Evolutionary conservation across 2,797 vertebrate species (phyloP), one percentile per base, ranked within the genome.

Genomic region (Spondyliosoma cantharus): DNA sequence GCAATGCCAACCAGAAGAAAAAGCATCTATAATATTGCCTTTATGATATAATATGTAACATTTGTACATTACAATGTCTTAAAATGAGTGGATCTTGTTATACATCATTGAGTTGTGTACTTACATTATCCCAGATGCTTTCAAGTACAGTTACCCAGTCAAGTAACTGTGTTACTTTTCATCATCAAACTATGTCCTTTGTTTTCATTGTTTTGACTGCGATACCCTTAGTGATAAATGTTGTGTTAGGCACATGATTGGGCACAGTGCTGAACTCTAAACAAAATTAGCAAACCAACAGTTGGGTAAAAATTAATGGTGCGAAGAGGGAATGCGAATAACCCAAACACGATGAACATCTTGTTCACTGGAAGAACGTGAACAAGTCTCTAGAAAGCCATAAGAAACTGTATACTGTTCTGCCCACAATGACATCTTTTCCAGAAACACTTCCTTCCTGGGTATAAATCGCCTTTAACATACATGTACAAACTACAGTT

Each of bases 391-490:
- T 70, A 1, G 20, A 66, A 49, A 32, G 65, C 24, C 32, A 6
- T 20, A 2, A 45, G 49, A 79, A 78, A 77, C 53, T 15, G 69
- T 77, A 66, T 29, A 56, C 32, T 53, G 60, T 62, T 69, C 67
- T 24, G 50, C 61, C 60, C 32, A 20, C 54, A 27, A 46, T 62
- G 19, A 74, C 75, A 62, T 70, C 77, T 61, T 78, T 65, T 17
- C 57, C 54, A 82, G 59, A 73, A 84, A 71, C 68, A 67, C 22
- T 84, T 79, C 73, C 78, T 87, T 87, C 84, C 80, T 83, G 57
- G 3, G 20, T 29, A 68, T 83, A 73, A 90, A 87, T 80, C 80
- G 52, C 50, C 57, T 59, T 71, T 58, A 81, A 66, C 62, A 48
- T 81, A 66, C 62, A 48, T 81, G 54, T 48, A 71, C 57, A 58